phyloP scores from a whole-genome alignment of 2,113 vertebrate genomes.

The Scolopax mira region DNA sequence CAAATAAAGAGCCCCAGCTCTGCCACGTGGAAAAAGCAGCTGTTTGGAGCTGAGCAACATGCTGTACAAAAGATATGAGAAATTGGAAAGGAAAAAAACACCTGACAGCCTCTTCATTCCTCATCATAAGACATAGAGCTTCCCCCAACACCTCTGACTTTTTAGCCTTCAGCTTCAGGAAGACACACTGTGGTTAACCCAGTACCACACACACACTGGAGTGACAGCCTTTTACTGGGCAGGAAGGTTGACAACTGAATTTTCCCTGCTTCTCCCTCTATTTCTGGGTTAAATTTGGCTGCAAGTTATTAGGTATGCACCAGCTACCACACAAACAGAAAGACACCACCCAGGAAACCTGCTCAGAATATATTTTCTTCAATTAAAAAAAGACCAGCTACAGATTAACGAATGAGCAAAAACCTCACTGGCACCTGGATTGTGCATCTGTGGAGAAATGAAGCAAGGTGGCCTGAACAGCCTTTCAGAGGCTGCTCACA shows the following conservation, averaged over 20 bases:
- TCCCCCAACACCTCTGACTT: background rate
- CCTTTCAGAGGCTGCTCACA: background rate
- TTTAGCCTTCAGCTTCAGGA: background rate
- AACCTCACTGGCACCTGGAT: background rate
- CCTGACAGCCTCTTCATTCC: background rate
- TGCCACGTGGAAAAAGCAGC: background rate
- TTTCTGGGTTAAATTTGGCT: background rate
- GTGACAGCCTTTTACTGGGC: background rate
- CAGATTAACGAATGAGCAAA: background rate
- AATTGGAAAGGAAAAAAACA: background rate
- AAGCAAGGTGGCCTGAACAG: background rate
- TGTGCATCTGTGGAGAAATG: background rate
- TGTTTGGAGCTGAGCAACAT: too few species aligned
- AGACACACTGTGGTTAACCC: background rate
- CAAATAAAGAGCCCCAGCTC: background rate
- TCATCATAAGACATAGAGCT: background rate
- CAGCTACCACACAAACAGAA: background rate
- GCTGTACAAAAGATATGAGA: background rate
- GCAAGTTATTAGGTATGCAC: background rate
- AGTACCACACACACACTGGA: background rate
- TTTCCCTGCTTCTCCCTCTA: background rate
- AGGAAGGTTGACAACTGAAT: background rate
- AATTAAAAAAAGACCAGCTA: background rate
- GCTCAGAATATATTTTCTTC: background rate
- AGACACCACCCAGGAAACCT: background rate